Base-by-base conservation (phyloP, 2,113 vertebrate species). In the Hystrix cristata region DNA sequence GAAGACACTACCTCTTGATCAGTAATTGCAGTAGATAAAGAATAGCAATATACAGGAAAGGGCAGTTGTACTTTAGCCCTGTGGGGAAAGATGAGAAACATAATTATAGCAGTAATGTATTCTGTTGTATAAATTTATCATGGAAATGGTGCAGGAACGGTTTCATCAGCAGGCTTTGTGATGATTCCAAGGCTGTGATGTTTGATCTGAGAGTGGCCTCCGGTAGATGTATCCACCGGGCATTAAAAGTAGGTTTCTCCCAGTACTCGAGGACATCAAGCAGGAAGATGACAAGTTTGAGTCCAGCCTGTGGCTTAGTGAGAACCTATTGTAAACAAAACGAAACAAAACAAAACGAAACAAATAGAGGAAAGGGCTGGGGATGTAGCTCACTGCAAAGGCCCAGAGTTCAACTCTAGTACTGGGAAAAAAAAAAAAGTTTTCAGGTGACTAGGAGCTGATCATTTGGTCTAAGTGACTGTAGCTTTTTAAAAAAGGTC, bases 11-110 rank as follows among this genome's bases (percentile, higher is more conserved):
- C 46, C 21, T 87, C 65, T 80, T 86, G 14, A 31, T 43, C 31
- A 59, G 51, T 65, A 74, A 95, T 82, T 92, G 62, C 27, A 46
- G 72, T 16, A 83, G 43, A 43, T 16, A 79, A 23, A 43, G 38
- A 84, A 60, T 8, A 87, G n/a, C 43, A 69, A 34, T 29, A 23
- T 43, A 15, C 0, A 84, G 95, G 59, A 60, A 94, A 79, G 46
- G 55, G 25, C 25, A 13, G 64, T 43, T 86, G 90, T 71, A 59
- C 67, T 87, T 82, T 25, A 74, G 57, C 29, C 27, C 31, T n/a
- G 38, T 38, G n/a, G 55, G 79, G 53, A 34, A 85, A 86, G 93
- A 72, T 21, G 57, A 96, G 89, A 94, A 91, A 67, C 86, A 21
- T 3, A 74, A 84, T 67, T 31, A 92, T 2, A 23, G 57, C 12